Evolutionary conservation across 1,140 invertebrate genomes (phyloP).

Genomic region (Aphaenogaster ashmeadi): DNA sequence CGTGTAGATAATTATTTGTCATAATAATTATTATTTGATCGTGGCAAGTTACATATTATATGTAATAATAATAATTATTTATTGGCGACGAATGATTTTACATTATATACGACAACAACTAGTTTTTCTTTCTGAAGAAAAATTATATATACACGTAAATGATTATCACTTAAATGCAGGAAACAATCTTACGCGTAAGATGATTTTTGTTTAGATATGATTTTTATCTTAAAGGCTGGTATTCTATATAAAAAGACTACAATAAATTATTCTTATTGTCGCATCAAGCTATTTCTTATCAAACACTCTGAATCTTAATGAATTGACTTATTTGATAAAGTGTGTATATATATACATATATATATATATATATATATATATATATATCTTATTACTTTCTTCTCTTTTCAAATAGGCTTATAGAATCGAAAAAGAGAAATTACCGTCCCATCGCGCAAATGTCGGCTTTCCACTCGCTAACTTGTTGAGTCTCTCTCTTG

Average conservation of each 20-base stretch:
- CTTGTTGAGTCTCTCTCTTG: slow-evolving; percentile 80
- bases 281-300: slow-evolving; percentile 5
- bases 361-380: neutral
- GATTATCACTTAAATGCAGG: neutral
- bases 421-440: slow-evolving; percentile 17
- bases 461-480: slow-evolving; percentile 74
- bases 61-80: neutral
- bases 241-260: neutral
- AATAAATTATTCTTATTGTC: neutral
- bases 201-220: neutral
- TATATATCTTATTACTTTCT: neutral
- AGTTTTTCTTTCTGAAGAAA: neutral
- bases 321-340: slow-evolving; percentile 7
- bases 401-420: slow-evolving; percentile 21
- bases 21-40: slow-evolving; percentile 18
- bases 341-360: neutral
- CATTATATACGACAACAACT: neutral
- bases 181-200: neutral
- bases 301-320: neutral
- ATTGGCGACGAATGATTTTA: neutral
- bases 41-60: neutral
- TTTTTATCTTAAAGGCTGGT: neutral
- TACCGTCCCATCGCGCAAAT: slow-evolving; percentile 62
- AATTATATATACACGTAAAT: neutral
- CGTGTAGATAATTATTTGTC: neutral